Evolutionary conservation across 2,888 invertebrate species (phyloP), one percentile per base, ranked within the genome.

Genomic region (Pseudoips prasinana): DNA sequence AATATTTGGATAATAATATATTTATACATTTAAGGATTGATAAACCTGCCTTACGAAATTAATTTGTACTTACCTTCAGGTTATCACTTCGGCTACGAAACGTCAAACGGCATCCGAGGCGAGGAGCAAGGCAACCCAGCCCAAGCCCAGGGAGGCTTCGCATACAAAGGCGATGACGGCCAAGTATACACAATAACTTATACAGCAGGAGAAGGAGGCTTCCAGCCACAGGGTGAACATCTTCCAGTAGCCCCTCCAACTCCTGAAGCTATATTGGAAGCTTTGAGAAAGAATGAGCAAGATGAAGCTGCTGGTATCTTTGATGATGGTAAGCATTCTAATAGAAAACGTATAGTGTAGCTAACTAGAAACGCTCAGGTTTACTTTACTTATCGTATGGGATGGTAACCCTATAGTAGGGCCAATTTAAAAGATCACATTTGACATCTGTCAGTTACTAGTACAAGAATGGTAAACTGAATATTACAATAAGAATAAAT

Each of bases 81-180:
- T 8, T 85, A 81, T 50, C 81, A 74, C 45, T 84, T 80, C 29
- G 71, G 70, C 10, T 86, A 68, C 14, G 84, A 85, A 51, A 85
- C 86, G 0, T 82, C 82, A 8, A 86, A 84, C 43, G 85, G 83
- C 22, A 85, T 86, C 36, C 59, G 73, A 18, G 78, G 79, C 7
- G 83, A 84, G 43, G 83, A 85, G 40, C 58, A 68, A 1, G 82
- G 84, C 0, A 69, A 76, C 30, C 34, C 67, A 0, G 49, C 36
- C 0, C 68, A 74, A 10, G 72, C 71, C 0, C 83, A 89, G 35
- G 92, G 92, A 0, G 85, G 87, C 0, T 92, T 89, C 62, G 83
- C 90, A 0, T 92, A 91, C 71, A 89, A 88, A 11, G 90, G 90
- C 0, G 91, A 91, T 3, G 91, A 91, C 54, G 92, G 91, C 0